Conservation (phyloP, 2,113 vertebrate species). For the Delphinus delphis region DNA sequence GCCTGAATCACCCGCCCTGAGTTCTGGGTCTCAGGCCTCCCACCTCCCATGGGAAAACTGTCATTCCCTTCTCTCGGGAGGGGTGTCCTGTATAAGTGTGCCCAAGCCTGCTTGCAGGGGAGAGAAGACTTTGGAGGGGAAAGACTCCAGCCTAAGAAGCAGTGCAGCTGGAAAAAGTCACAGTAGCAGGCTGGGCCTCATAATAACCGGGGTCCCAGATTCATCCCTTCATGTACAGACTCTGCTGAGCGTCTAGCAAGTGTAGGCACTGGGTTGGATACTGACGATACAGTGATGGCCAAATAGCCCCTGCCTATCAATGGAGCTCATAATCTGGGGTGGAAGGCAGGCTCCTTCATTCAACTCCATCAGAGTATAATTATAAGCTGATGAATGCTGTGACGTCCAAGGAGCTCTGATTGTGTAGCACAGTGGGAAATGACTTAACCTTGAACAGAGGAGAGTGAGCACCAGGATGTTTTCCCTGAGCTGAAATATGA, state of each 20-base stretch:
- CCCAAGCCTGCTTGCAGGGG: neutral
- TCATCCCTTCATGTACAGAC: neutral
- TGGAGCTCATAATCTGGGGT: neutral
- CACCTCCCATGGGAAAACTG: neutral
- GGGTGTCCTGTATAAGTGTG: neutral
- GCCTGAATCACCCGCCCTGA: neutral
- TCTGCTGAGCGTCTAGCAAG: fast-evolving
- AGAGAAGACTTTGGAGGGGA: neutral
- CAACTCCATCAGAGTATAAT: neutral
- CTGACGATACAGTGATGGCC: neutral
- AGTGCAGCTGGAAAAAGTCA: neutral
- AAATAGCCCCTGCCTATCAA: neutral
- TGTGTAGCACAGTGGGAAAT: neutral
- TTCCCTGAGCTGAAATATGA: neutral
- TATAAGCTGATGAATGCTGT: neutral
- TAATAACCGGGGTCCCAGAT: neutral
- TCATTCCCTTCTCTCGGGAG: neutral
- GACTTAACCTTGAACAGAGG: neutral
- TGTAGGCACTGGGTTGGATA: neutral
- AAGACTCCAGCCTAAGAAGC: neutral
- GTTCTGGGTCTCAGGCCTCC: neutral
- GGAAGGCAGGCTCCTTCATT: neutral
- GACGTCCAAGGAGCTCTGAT: neutral
- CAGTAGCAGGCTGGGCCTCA: neutral
- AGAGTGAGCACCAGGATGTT: neutral